Conservation (phyloP, 2,113 vertebrate genomes). For the Oceanodroma tethys region DNA sequence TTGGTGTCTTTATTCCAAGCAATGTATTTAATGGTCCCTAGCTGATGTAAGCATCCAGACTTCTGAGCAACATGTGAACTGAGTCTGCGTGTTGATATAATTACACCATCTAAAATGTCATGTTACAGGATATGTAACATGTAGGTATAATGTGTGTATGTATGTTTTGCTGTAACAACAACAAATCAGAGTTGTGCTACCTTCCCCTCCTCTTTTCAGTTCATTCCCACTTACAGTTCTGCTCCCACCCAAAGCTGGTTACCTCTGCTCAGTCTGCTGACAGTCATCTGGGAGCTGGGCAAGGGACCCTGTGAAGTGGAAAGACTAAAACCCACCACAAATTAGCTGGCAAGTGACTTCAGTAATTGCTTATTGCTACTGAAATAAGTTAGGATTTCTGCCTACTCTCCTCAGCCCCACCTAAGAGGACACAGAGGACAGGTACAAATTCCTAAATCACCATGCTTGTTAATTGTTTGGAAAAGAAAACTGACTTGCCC, state of each 20-base stretch:
- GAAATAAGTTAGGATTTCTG: neutral
- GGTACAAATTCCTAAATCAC: neutral
- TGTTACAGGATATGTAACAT: fast-evolving
- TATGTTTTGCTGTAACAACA: neutral
- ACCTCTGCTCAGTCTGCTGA: neutral
- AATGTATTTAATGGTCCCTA: neutral
- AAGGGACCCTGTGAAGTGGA: neutral
- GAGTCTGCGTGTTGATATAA: neutral
- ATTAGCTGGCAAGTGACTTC: neutral
- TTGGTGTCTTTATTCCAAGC: conserved; percentile 26
- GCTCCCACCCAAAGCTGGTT: neutral
- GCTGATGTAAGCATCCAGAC: fast-evolving
- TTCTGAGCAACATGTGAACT: neutral
- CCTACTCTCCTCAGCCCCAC: neutral
- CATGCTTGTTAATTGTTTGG: fast-evolving
- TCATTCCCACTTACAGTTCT: neutral
- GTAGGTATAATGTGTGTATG: neutral
- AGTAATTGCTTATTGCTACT: neutral
- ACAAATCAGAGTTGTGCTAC: neutral
- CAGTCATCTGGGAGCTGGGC: neutral
- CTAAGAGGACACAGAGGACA: neutral
- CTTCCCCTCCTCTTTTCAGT: neutral
- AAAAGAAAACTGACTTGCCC: neutral
- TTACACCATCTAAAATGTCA: neutral
- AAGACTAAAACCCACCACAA: neutral